Conservation (phyloP, 2,113 vertebrate genomes). For the Protobothrops mucrosquamatus region DNA sequence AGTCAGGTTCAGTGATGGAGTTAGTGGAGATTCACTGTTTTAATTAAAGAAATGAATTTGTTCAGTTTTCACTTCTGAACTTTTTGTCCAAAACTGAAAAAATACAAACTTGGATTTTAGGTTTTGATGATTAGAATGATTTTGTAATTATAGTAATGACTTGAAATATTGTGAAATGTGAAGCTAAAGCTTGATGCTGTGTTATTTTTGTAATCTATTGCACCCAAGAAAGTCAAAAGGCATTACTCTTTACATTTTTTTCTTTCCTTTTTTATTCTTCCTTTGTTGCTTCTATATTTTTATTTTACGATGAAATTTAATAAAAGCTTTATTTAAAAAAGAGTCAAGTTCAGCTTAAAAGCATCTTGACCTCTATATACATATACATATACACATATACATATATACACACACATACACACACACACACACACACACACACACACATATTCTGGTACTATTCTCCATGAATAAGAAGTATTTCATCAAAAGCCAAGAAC, state of each 20-base stretch:
- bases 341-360: background rate
- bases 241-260: background rate
- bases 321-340: background rate
- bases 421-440: too few relatives aligned
- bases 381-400: too few relatives aligned
- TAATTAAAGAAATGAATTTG: background rate
- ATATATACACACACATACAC: accelerated
- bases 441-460: background rate
- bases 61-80: background rate
- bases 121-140: background rate
- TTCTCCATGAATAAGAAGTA: background rate
- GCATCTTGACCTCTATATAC: background rate
- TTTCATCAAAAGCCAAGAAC: background rate
- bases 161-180: background rate
- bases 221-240: background rate
- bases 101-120: background rate
- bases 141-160: background rate
- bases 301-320: background rate
- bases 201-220: background rate
- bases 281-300: background rate
- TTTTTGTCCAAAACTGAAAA: background rate
- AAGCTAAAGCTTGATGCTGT: background rate
- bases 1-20: background rate
- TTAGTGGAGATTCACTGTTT: background rate
- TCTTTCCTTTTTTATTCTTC: background rate